Base-by-base conservation (phyloP, 2,113 vertebrate genomes). In the Hemicordylus capensis region DNA sequence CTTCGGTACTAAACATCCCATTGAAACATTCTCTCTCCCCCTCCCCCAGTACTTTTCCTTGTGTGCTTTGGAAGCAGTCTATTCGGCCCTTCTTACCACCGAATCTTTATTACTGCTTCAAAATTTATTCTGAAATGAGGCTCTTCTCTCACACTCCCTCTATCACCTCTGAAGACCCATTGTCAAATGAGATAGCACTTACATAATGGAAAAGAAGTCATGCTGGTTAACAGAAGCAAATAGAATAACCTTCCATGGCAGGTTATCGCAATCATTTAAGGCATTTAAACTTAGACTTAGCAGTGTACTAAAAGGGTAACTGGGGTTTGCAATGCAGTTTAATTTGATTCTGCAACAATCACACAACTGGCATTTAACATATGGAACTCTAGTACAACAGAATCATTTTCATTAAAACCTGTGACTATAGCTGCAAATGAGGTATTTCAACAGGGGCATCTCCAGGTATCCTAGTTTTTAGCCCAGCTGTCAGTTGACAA, bases 231-330 rank as follows among this genome's bases (percentile, higher is more conserved):
- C 3, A 83, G 17, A 59, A 84, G 2, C 37, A 22, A 46, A 91
- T 88, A 88, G 28, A 80, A 90, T 90, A 5, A 0, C 58, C 67
- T 91, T 84, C 31, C 48, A 61, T 4, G 86, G 58, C 51, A 82
- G 67, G 42, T 46, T 80, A 14, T 1, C 31, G 31, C 9, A 82
- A 78, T 0, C 0, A 34, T 54, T 82, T 87, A 82, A 87, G 84
- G 5, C 26, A 80, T 58, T 88, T 92, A 84, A 88, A 88, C 76
- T 14, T 89, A 87, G 89, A 90, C 80, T 85, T 88, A 86, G 75
- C 80, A 83, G 28, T 78, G 46, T 86, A 78, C 54, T 87, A 80
- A 6, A 34, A 66, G 66, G 44, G 26, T 80, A 63, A 0, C 1
- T 66, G 84, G 77, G 92, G 54, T 66, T 90, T 85, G 54, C 75